Conservation (phyloP, 2,888 invertebrate genomes). For the Steinernema hermaphroditum region DNA sequence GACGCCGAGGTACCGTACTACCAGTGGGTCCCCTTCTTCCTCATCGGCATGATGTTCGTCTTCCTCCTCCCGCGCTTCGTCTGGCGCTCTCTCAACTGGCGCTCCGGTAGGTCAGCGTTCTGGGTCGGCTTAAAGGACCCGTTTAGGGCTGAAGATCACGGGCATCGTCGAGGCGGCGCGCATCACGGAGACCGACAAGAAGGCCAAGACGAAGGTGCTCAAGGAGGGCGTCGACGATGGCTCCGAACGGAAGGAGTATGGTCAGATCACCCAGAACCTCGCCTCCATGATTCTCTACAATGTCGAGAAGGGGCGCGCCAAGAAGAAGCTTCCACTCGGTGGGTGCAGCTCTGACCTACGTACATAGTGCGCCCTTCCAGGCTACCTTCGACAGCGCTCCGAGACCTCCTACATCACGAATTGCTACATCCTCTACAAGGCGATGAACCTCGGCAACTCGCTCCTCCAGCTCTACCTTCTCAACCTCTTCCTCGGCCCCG, state of each 20-base stretch:
- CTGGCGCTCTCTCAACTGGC: slow-evolving; percentile 58
- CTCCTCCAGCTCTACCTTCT: slow-evolving; percentile 37
- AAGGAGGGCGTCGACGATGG: slow-evolving; percentile 20
- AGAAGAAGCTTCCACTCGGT: neutral
- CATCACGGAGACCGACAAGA: slow-evolving; percentile 27
- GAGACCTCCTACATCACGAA: slow-evolving; percentile 5
- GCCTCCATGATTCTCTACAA: neutral
- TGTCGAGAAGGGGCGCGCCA: neutral
- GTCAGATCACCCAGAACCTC: neutral
- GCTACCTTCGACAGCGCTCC: neutral
- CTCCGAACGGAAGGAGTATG: neutral
- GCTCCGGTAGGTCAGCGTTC: slow-evolving; percentile 39
- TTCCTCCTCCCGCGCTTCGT: slow-evolving; percentile 58
- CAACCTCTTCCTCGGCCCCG: slow-evolving; percentile 48
- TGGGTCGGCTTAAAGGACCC: neutral
- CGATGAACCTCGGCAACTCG: neutral
- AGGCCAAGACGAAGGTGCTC: neutral
- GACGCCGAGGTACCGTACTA: slow-evolving; percentile 43
- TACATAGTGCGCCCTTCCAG: too few relatives aligned
- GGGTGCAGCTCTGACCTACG: too few relatives aligned
- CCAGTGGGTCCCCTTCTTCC: slow-evolving; percentile 66
- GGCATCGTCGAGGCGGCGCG: slow-evolving; percentile 24
- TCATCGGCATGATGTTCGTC: slow-evolving; percentile 56
- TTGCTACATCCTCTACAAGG: slow-evolving; percentile 15
- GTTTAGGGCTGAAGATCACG: slow-evolving; percentile 32